These are phyloP conservation scores for Tigriopus californicus DNA, from an alignment of 2,888 invertebrate genomes.

Conservation along the genomic window DNA sequence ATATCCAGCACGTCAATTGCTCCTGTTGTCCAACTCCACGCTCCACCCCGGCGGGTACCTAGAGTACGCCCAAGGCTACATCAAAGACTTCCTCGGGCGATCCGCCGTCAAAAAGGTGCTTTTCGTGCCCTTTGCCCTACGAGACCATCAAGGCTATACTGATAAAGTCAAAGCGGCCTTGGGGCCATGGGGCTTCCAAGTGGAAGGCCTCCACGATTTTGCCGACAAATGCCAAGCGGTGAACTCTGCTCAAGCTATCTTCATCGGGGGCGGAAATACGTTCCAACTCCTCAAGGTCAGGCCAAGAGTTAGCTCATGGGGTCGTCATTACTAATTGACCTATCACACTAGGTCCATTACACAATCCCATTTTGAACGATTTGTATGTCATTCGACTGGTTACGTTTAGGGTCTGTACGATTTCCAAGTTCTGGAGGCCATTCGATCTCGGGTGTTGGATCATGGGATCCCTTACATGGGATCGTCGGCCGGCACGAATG, in stretches of 20 bases:
- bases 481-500: slow-evolving; percentile 63
- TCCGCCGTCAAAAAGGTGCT: slow-evolving; percentile 38
- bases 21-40: slow-evolving; percentile 4
- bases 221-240: not conserved
- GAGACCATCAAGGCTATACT: slow-evolving; percentile 45
- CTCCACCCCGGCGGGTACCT: not conserved
- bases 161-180: slow-evolving; percentile 39
- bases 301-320: no score
- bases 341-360: no score
- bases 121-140: slow-evolving; percentile 55
- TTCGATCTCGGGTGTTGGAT: slow-evolving; percentile 40
- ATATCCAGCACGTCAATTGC: not conserved
- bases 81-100: not conserved
- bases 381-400: no score
- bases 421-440: slow-evolving; percentile 40
- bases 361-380: no score
- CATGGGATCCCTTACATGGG: slow-evolving; percentile 52
- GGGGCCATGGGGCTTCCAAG: slow-evolving; percentile 38
- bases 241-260: slow-evolving; percentile 37
- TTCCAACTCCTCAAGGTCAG: slow-evolving; percentile 47
- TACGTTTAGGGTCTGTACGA: slow-evolving; percentile 42
- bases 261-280: slow-evolving; percentile 62
- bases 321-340: no score
- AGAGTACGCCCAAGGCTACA: not conserved
- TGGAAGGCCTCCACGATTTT: not conserved